Evolutionary conservation across 1,140 invertebrate species (phyloP).

Genomic region (Cataglyphis hispanica): DNA sequence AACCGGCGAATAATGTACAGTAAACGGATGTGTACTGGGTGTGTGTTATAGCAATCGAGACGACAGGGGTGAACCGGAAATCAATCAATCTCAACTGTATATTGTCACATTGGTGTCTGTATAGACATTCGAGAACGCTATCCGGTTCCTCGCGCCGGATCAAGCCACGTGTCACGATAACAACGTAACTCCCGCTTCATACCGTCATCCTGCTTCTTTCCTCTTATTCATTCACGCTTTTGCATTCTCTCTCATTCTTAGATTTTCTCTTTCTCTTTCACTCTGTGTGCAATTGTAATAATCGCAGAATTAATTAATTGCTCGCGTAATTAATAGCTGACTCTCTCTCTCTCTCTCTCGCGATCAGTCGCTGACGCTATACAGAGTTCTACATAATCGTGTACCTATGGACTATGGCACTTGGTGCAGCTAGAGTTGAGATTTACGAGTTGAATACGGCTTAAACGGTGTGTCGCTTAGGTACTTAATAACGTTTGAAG

Average conservation of each 20-base stretch:
- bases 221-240: slow-evolving; percentile 12
- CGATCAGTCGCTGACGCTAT: slow-evolving; percentile 50
- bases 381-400: slow-evolving; percentile 65
- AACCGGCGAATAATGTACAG: slow-evolving; percentile 68
- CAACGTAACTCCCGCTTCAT: slow-evolving; percentile 1
- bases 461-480: slow-evolving; percentile 71
- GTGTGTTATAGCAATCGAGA: slow-evolving; percentile 60
- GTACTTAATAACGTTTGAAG: slow-evolving; percentile 67
- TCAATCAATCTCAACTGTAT: slow-evolving; percentile 68
- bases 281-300: slow-evolving; percentile 5
- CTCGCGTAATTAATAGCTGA: slow-evolving; percentile 34
- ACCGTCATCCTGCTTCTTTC: neutral
- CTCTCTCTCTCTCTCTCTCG: slow-evolving; percentile 15
- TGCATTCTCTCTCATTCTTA: slow-evolving; percentile 4
- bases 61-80: slow-evolving; percentile 67
- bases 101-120: slow-evolving; percentile 72
- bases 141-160: slow-evolving; percentile 55
- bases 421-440: slow-evolving; percentile 78
- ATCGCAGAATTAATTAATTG: slow-evolving; percentile 49
- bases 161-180: slow-evolving; percentile 40
- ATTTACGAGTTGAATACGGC: slow-evolving; percentile 70
- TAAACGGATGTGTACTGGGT: slow-evolving; percentile 51
- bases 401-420: slow-evolving; percentile 79
- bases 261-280: slow-evolving; percentile 12
- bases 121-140: slow-evolving; percentile 56